A percentile compares a stretch with the other conserved stretches of the same genome.
phyloP scores from a whole-genome alignment of 2,888 invertebrate genomes.

The Steinernema carpocapsae region DNA sequence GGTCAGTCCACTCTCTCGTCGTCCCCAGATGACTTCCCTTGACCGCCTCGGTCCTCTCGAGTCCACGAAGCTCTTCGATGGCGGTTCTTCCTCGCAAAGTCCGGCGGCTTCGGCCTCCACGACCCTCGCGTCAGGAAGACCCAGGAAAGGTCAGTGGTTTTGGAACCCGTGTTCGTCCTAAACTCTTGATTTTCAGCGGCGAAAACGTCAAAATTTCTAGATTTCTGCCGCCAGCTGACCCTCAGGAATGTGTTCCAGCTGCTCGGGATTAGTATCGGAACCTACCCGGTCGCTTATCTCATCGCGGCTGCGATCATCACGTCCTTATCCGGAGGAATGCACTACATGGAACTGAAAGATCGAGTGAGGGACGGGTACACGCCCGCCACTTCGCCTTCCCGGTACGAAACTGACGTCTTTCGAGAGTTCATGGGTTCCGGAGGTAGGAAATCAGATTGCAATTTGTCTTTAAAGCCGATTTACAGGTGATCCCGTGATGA shows the following conservation, averaged over 20 bases:
- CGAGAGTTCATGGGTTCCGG: slow-evolving; percentile 59
- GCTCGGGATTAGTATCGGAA: slow-evolving; percentile 38
- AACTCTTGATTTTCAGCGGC: neutral
- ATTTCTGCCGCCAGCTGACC: slow-evolving; percentile 21
- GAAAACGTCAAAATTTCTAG: slow-evolving; percentile 22
- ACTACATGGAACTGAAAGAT: slow-evolving; percentile 43
- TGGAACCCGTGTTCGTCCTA: neutral
- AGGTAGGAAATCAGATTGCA: slow-evolving; percentile 40
- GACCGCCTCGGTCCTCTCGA: slow-evolving; percentile 5
- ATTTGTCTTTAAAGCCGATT: neutral
- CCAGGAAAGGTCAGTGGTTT: neutral
- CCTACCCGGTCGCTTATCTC: slow-evolving; percentile 49
- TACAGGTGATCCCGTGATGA: slow-evolving; percentile 65
- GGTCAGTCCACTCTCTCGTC: neutral
- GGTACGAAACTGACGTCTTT: slow-evolving; percentile 56
- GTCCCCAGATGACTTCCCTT: slow-evolving; percentile 12
- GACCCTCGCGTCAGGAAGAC: slow-evolving; percentile 3
- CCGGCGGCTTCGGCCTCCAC: neutral
- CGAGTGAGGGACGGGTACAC: slow-evolving; percentile 67
- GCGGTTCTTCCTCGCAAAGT: neutral
- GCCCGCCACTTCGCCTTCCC: slow-evolving; percentile 57
- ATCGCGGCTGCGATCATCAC: slow-evolving; percentile 51
- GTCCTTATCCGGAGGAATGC: slow-evolving; percentile 36
- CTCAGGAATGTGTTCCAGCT: slow-evolving; percentile 21
- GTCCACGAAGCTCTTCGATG: slow-evolving; percentile 21